phyloP scores from a whole-genome alignment of 2,888 invertebrate genomes.

The Synanthedon formicaeformis region DNA sequence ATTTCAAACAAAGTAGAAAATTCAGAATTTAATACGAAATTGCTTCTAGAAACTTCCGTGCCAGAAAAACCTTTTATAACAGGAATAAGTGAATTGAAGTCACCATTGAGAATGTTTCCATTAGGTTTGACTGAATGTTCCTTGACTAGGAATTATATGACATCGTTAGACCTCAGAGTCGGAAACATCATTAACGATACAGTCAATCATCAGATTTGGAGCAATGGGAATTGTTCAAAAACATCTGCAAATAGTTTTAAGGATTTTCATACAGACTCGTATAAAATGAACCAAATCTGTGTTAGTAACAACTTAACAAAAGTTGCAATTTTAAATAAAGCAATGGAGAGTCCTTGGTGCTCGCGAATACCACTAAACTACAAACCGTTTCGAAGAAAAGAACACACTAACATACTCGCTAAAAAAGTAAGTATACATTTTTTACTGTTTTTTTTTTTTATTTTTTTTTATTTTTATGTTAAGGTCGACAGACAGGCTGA shows the following conservation, averaged over 20 bases:
- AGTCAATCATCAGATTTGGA: not conserved
- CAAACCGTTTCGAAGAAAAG: constrained; percentile 40
- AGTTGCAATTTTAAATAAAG: constrained; percentile 57
- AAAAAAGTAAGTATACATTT: not conserved
- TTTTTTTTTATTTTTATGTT: too few species aligned
- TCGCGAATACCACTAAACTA: constrained; percentile 46
- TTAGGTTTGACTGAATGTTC: not conserved
- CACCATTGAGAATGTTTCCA: not conserved
- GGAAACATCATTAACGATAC: constrained; percentile 10
- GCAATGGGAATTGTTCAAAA: not conserved
- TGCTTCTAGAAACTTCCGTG: not conserved
- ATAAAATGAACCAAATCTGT: not conserved
- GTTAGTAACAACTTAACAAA: constrained; percentile 6
- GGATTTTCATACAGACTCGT: not conserved
- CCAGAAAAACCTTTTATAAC: not conserved
- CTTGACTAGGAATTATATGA: not conserved
- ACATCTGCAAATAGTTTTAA: not conserved
- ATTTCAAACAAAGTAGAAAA: not conserved
- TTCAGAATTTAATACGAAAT: not conserved
- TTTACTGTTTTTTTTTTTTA: too few species aligned
- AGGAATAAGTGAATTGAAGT: not conserved
- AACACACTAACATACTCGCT: not conserved
- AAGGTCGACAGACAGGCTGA: too few species aligned
- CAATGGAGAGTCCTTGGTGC: constrained; percentile 71
- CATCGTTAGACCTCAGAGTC: constrained; percentile 15